Evolutionary conservation across 1,140 invertebrate species (phyloP), one percentile per base, ranked within the genome.

Genomic region (Megalonaias nervosa): DNA sequence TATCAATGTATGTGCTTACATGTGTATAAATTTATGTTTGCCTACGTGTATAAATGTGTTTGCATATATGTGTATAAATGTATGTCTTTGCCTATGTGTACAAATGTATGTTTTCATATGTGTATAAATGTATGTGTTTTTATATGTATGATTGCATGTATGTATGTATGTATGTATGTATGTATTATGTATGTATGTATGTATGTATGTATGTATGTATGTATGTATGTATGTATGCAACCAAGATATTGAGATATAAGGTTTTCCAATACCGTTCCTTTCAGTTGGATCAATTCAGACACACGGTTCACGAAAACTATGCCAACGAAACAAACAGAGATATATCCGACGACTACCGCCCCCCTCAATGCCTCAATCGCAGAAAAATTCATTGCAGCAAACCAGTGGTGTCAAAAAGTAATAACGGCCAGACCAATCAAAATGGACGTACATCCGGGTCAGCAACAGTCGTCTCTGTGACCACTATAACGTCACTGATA

Each of bases 341-440:
- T 19, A 81, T 83, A 2, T 81, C 82, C 9, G 79, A 81, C 71
- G 82, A 83, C 67, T 83, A 70, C 64, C 65, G 82, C n/a, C 76
- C 79, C 0, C 31, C 67, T 4, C 82, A 83, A 57, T 74, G 67
- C 58, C 58, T 83, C 38, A 72, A 71, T 56, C 65, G 75, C 17
- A 69, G 82, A 55, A 66, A 68, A 3, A 74, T 83, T 14, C 78
- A 81, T 59, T 72, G 73, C 19, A 77, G 75, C 21, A 68, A 81
- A 26, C 17, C 64, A 48, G 38, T 48, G 2, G 38, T 48, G 11
- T 9, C 38, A 48, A 48, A 0, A 1, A 11, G 38, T 11, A 48
- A 48, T 9, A 0, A 1, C 6, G 38, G 11, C 38, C 4, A 48
- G 38, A 11, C 0, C 38, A 48, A 48, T 9, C 38, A 48, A 48